A percentile compares a stretch with the other conserved stretches of the same genome.
phyloP scores from a whole-genome alignment of 2,113 vertebrate species.

The Heliornis fulica region DNA sequence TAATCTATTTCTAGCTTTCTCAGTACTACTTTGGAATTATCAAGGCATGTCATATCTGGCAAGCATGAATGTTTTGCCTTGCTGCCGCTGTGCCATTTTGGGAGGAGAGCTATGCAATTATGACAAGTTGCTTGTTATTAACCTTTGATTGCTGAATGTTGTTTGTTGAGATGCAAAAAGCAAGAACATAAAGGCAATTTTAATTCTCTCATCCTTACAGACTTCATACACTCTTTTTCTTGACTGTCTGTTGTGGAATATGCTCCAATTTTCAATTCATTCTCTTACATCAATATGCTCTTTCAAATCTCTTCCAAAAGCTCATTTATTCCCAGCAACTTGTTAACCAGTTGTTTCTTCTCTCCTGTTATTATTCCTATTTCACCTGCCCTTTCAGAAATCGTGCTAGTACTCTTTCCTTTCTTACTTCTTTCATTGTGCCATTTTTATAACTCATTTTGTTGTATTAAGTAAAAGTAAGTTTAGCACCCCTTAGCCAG shows the following conservation, averaged over 20 bases:
- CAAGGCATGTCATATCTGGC: neutral
- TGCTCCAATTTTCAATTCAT: slow-evolving; percentile 15
- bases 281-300: neutral
- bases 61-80: neutral
- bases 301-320: slow-evolving; percentile 36
- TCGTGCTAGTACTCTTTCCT: neutral
- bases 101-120: slow-evolving; percentile 24
- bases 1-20: slow-evolving; percentile 1
- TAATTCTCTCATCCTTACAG: slow-evolving; percentile 35
- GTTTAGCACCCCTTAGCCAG: neutral
- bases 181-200: slow-evolving; percentile 42
- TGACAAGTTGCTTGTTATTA: slow-evolving; percentile 46
- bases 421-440: neutral
- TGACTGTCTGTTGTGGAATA: neutral
- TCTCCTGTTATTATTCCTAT: neutral
- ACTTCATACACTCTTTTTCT: slow-evolving; percentile 16
- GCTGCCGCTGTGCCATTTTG: slow-evolving; percentile 2
- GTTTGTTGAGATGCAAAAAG: slow-evolving; percentile 22
- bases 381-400: slow-evolving; percentile 1
- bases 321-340: slow-evolving; percentile 27
- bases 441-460: neutral
- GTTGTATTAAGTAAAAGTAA: neutral
- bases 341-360: neutral
- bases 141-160: slow-evolving; percentile 35
- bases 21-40: neutral